Conservation (phyloP, 2,888 invertebrate species). For the Drosophila limbata region DNA sequence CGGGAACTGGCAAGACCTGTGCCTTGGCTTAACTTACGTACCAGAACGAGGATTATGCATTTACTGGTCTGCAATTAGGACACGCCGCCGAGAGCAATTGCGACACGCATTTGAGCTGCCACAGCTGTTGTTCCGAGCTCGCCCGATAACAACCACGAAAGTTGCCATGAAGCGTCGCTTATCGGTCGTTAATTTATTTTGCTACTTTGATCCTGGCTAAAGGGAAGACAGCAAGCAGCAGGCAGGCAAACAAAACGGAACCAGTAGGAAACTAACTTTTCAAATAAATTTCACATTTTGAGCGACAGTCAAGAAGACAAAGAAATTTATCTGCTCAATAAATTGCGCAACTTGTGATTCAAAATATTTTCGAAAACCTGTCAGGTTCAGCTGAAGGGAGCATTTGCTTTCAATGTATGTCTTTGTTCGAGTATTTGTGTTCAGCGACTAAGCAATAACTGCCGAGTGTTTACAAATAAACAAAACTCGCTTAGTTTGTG, state of each 20-base stretch:
- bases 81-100: slow-evolving; percentile 32
- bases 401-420: slow-evolving; percentile 20
- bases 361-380: slow-evolving; percentile 65
- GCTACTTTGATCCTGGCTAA: slow-evolving; percentile 60
- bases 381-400: slow-evolving; percentile 37
- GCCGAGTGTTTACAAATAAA: slow-evolving; percentile 77
- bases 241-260: not conserved
- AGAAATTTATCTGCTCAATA: slow-evolving; percentile 70
- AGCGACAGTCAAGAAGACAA: slow-evolving; percentile 50
- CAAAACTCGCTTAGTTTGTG: slow-evolving; percentile 27
- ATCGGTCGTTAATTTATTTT: slow-evolving; percentile 74
- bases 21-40: slow-evolving; percentile 19
- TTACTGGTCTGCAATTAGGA: slow-evolving; percentile 27
- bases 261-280: slow-evolving; percentile 57
- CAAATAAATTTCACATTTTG: slow-evolving; percentile 71
- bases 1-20: slow-evolving; percentile 1
- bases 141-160: slow-evolving; percentile 62
- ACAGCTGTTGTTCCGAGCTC: slow-evolving; percentile 36
- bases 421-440: slow-evolving; percentile 18
- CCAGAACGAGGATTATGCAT: slow-evolving; percentile 27
- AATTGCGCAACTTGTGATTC: slow-evolving; percentile 72
- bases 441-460: slow-evolving; percentile 48
- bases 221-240: slow-evolving; percentile 1
- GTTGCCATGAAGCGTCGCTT: slow-evolving; percentile 58
- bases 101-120: slow-evolving; percentile 45